phyloP scores from a whole-genome alignment of 2,797 vertebrate genomes.

The Sus cebifrons region DNA sequence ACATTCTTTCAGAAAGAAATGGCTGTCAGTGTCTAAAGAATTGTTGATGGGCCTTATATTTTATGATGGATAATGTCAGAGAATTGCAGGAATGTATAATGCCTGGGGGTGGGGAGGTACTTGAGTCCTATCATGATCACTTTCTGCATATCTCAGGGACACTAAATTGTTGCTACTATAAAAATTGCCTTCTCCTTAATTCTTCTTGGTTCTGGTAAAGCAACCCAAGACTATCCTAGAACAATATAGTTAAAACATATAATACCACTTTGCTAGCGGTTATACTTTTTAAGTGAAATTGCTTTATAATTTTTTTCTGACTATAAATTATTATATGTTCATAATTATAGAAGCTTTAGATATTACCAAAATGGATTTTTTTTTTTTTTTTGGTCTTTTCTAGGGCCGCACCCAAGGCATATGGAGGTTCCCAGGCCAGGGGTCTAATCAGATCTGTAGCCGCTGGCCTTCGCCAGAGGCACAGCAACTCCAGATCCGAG shows the following conservation, averaged over 20 bases:
- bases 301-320: not conserved
- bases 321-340: not conserved
- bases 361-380: not conserved
- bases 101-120: not conserved
- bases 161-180: not conserved
- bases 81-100: not conserved
- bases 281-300: not conserved
- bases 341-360: not conserved
- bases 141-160: not conserved
- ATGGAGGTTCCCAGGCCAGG: no score
- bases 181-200: not conserved
- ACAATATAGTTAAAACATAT: not conserved
- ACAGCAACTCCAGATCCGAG: no score
- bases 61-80: slow-evolving; percentile 3
- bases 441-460: no score
- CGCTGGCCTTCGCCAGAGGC: no score
- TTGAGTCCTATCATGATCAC: rapidly evolving
- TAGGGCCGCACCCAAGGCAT: no score
- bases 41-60: not conserved
- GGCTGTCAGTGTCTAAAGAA: not conserved
- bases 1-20: not conserved
- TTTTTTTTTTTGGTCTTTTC: not conserved
- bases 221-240: not conserved
- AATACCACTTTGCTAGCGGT: not conserved
- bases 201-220: not conserved